These are phyloP conservation scores for Brenthis daphne DNA, from an alignment of 2,888 invertebrate species.

Conservation along the genomic window DNA sequence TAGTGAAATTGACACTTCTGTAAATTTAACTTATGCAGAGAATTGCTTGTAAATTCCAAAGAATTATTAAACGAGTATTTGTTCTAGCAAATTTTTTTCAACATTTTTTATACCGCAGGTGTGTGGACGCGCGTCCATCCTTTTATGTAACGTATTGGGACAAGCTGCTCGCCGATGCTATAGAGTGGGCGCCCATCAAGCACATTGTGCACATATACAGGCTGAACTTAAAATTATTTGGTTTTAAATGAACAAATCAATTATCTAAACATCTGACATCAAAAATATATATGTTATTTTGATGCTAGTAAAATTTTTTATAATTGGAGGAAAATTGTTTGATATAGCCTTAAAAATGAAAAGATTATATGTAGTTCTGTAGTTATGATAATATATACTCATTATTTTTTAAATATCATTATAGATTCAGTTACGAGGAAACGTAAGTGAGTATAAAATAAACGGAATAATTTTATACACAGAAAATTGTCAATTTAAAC, in stretches of 20 bases:
- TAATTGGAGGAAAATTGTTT: not conserved
- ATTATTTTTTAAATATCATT: not conserved
- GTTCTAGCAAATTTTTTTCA: slow-evolving; percentile 36
- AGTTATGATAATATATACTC: not conserved
- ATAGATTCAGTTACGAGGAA: not conserved
- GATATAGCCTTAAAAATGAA: not conserved
- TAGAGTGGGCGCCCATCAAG: slow-evolving; percentile 57
- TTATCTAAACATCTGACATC: too few species aligned
- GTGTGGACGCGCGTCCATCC: slow-evolving; percentile 67
- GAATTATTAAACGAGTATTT: slow-evolving; percentile 24
- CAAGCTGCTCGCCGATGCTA: slow-evolving; percentile 61
- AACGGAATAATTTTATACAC: too few species aligned
- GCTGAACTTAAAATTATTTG: slow-evolving; percentile 40
- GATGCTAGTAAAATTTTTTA: too few species aligned
- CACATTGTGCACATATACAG: slow-evolving; percentile 56
- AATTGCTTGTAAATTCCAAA: not conserved
- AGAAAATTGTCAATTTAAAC: slow-evolving; percentile 11
- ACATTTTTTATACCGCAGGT: slow-evolving; percentile 45
- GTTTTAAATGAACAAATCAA: not conserved
- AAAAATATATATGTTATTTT: too few species aligned
- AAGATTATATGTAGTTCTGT: too few species aligned
- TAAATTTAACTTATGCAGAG: too few species aligned
- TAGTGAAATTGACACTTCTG: too few species aligned
- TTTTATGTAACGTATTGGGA: slow-evolving; percentile 56
- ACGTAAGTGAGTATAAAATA: too few species aligned